A percentile compares a stretch with the other conserved stretches of the same genome.
Conservation (phyloP, 2,113 vertebrate genomes). For the Phaethon lepturus region DNA sequence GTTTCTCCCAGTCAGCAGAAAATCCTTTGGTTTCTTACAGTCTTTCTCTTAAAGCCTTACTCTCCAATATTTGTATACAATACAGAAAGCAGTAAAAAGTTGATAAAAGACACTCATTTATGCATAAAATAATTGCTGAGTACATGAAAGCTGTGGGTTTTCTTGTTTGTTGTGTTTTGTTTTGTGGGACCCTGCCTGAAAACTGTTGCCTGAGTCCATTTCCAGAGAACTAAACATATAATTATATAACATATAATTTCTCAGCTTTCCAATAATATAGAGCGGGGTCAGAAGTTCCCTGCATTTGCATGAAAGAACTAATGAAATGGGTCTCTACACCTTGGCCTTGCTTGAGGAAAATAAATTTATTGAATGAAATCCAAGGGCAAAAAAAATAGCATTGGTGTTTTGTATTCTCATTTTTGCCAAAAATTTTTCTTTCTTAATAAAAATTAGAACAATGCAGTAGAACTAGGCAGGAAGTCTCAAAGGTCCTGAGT, state of each 20-base stretch:
- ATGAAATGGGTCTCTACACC: slow-evolving; percentile 57
- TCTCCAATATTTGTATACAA: not conserved
- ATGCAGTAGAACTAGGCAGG: not conserved
- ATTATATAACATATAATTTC: slow-evolving; percentile 67
- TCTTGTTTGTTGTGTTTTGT: not conserved
- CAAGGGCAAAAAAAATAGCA: not conserved
- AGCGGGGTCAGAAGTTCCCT: slow-evolving; percentile 1
- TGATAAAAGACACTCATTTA: not conserved
- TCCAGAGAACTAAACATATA: slow-evolving; percentile 40
- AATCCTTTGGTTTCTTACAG: not conserved
- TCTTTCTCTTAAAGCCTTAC: not conserved
- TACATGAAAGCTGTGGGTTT: not conserved
- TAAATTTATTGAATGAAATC: slow-evolving; percentile 41
- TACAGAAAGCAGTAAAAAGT: not conserved
- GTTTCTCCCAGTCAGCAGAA: not conserved
- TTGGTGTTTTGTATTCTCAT: not conserved
- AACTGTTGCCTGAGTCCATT: slow-evolving; percentile 27
- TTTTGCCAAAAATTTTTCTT: not conserved
- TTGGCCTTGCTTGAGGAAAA: slow-evolving; percentile 26
- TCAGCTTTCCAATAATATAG: slow-evolving; percentile 42
- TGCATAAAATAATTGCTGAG: not conserved
- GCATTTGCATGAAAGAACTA: slow-evolving; percentile 40
- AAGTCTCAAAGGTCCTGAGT: not conserved
- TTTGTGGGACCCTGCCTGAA: not conserved
- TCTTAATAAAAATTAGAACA: not conserved